Conservation (phyloP, 1,140 invertebrate species). For the Radopholus similis region DNA sequence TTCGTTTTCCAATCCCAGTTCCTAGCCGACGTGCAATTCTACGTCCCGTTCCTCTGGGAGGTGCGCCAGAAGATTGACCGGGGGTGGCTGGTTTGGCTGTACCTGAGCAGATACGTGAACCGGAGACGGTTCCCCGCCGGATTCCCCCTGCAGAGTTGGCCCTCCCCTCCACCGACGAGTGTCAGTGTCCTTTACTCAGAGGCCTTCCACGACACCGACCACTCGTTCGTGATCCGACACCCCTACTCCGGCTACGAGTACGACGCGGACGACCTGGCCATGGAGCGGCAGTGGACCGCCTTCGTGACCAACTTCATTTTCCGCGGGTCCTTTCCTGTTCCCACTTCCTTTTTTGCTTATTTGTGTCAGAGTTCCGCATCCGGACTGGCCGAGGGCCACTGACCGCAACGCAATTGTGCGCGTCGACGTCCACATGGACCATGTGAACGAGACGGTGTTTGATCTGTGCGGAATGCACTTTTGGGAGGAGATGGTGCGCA, state of each 20-base stretch:
- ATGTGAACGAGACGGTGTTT: no score
- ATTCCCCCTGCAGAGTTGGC: slow-evolving; percentile 11
- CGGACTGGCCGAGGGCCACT: no score
- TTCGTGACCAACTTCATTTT: no score
- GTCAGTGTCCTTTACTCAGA: background rate
- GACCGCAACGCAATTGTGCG: no score
- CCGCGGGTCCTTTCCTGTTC: no score
- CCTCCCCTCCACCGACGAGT: background rate
- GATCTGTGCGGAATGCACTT: no score
- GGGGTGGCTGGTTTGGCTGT: slow-evolving; percentile 24
- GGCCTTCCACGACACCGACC: slow-evolving; percentile 16
- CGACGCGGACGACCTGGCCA: slow-evolving; percentile 10
- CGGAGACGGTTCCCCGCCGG: slow-evolving; percentile 8
- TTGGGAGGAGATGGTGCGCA: no score
- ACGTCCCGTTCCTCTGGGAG: slow-evolving; percentile 20
- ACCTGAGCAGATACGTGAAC: slow-evolving; percentile 21
- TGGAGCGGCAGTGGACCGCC: no score
- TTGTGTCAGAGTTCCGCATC: no score
- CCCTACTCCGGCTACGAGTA: slow-evolving; percentile 3
- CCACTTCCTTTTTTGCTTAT: no score
- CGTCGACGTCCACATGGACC: no score
- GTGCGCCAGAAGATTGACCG: slow-evolving; percentile 9
- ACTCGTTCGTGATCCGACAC: slow-evolving; percentile 11
- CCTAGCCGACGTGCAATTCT: slow-evolving; percentile 27
- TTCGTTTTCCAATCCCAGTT: slow-evolving; percentile 10